These are phyloP conservation scores for Eurypyga helias DNA, from an alignment of 2,113 vertebrate species.

Conservation along the genomic window DNA sequence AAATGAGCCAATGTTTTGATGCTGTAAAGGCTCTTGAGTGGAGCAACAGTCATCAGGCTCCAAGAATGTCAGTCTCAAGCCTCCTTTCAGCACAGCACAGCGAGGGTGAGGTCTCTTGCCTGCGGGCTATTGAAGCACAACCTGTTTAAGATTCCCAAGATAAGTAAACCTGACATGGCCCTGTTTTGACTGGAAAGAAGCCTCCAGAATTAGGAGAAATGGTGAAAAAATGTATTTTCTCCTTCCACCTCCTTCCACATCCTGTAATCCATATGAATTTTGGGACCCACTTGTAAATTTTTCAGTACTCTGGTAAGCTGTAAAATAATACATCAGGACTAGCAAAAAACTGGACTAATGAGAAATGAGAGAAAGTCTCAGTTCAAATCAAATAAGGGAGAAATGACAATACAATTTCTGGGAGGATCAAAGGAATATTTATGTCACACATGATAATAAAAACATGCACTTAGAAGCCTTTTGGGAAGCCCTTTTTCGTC, in stretches of 20 bases:
- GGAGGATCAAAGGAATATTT: neutral
- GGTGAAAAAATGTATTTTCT: neutral
- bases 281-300: neutral
- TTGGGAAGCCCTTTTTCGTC: neutral
- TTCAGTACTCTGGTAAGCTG: neutral
- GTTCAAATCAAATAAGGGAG: neutral
- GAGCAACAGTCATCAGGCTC: neutral
- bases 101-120: conserved; percentile 12
- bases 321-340: neutral
- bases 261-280: neutral
- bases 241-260: neutral
- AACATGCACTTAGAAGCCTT: neutral
- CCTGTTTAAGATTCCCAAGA: neutral
- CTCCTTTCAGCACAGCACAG: neutral
- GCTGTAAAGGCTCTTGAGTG: neutral
- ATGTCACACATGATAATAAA: neutral
- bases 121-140: neutral
- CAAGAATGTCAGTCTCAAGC: neutral
- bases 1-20: conserved; percentile 3
- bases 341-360: neutral
- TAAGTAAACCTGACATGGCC: conserved; percentile 1
- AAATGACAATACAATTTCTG: neutral
- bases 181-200: conserved; percentile 24
- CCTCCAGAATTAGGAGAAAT: neutral
- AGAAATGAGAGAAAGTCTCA: neutral